Evolutionary conservation across 2,797 vertebrate genomes (phyloP).

Genomic region (Gephyroberyx darwinii): DNA sequence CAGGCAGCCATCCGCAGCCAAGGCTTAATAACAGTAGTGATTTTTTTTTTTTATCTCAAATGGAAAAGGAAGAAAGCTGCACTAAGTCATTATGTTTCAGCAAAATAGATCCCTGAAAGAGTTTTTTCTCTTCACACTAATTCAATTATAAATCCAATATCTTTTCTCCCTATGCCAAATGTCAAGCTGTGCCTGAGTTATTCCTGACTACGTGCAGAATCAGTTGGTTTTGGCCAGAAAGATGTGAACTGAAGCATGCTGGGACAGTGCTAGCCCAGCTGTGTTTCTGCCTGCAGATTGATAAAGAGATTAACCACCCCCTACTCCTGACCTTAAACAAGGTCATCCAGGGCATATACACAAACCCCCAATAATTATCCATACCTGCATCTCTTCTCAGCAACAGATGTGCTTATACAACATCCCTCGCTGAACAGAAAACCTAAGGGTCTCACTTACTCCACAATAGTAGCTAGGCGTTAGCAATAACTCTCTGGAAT

Average conservation of each 20-base stretch:
- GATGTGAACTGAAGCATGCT: constrained; percentile 67
- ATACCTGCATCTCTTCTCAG: constrained; percentile 12
- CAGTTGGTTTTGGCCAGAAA: constrained; percentile 73
- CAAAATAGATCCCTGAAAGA: constrained; percentile 58
- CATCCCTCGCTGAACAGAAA: constrained; percentile 15
- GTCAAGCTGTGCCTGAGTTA: constrained; percentile 78
- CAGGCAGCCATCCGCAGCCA: constrained; percentile 27
- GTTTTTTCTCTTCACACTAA: constrained; percentile 65
- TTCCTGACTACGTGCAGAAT: constrained; percentile 71
- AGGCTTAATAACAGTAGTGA: constrained; percentile 17
- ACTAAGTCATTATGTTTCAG: constrained; percentile 58
- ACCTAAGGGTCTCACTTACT: background rate
- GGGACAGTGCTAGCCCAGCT: constrained; percentile 62
- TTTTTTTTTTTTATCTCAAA: constrained; percentile 4
- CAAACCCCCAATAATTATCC: constrained; percentile 18
- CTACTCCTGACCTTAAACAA: constrained; percentile 60
- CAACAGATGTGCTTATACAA: background rate
- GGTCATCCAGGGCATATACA: constrained; percentile 41
- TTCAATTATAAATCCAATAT: constrained; percentile 83
- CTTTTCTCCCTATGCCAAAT: constrained; percentile 76
- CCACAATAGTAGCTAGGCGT: background rate
- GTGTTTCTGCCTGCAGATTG: constrained; percentile 64
- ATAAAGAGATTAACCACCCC: constrained; percentile 66
- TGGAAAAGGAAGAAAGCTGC: constrained; percentile 30
- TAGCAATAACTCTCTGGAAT: background rate